These are phyloP conservation scores for Drosophila aff. DNA, from an alignment of 1,140 invertebrate species.

Conservation along the genomic window DNA sequence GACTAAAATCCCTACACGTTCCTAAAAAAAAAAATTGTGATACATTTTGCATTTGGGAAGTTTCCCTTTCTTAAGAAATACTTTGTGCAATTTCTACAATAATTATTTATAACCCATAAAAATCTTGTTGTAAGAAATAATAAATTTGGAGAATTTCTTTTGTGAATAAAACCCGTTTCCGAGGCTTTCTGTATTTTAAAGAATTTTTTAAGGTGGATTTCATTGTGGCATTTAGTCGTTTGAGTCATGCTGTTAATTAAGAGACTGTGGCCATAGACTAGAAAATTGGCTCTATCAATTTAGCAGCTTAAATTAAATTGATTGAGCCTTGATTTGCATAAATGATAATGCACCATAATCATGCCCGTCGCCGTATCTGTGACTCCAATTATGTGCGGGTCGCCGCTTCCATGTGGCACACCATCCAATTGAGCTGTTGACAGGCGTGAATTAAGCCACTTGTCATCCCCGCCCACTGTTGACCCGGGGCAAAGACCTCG, in stretches of 20 bases:
- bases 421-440: constrained; percentile 55
- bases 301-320: constrained; percentile 49
- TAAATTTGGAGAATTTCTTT: background rate
- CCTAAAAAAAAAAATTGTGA: too few species aligned
- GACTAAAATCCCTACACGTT: too few species aligned
- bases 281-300: constrained; percentile 58
- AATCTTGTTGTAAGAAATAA: background rate
- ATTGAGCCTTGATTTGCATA: constrained; percentile 58
- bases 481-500: constrained; percentile 69
- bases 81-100: background rate
- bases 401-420: constrained; percentile 17
- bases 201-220: background rate
- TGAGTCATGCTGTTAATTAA: constrained; percentile 9
- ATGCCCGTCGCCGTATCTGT: constrained; percentile 10
- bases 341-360: constrained; percentile 52
- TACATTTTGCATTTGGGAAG: too few species aligned
- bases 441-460: constrained; percentile 49
- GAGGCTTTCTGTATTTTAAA: background rate
- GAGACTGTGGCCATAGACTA: constrained; percentile 31
- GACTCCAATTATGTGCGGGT: constrained; percentile 20
- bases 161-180: background rate
- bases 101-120: background rate
- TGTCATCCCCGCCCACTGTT: constrained; percentile 41
- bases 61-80: background rate
- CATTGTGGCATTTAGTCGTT: background rate